Evolutionary conservation across 2,113 vertebrate species (phyloP).

Genomic region (Callipepla californica): DNA sequence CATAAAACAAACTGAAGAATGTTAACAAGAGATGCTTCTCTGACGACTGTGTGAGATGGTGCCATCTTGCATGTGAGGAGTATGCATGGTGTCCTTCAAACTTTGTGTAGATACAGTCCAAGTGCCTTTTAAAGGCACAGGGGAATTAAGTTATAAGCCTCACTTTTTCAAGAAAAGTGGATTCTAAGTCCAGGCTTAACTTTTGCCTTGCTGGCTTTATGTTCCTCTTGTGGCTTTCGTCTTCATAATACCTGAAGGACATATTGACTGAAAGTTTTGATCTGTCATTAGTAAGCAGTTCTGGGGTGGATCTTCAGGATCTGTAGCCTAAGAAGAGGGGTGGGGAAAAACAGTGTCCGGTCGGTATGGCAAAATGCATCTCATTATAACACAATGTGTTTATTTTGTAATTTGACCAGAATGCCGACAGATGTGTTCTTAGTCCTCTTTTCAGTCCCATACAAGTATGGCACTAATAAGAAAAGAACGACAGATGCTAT

Average conservation of each 20-base stretch:
- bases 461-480: background rate
- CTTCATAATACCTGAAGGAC: background rate
- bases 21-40: constrained; percentile 36
- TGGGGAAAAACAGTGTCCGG: background rate
- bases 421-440: background rate
- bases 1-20: constrained; percentile 50
- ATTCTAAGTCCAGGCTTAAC: background rate
- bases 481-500: background rate
- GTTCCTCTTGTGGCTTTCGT: background rate
- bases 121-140: background rate
- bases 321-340: background rate
- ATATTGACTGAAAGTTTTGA: background rate
- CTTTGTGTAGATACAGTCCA: constrained; percentile 7
- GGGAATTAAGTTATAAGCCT: background rate
- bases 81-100: constrained; percentile 21
- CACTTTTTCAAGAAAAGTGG: constrained; percentile 12
- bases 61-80: constrained; percentile 32
- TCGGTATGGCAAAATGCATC: background rate
- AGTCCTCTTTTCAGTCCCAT: background rate
- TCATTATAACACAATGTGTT: background rate
- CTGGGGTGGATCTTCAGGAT: background rate
- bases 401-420: background rate
- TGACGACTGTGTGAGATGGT: constrained; percentile 53
- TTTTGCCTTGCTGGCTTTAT: background rate
- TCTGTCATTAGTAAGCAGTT: background rate